Conservation (phyloP, 92 coral and sea anemone genomes). For the Epizoanthus scotinus region DNA sequence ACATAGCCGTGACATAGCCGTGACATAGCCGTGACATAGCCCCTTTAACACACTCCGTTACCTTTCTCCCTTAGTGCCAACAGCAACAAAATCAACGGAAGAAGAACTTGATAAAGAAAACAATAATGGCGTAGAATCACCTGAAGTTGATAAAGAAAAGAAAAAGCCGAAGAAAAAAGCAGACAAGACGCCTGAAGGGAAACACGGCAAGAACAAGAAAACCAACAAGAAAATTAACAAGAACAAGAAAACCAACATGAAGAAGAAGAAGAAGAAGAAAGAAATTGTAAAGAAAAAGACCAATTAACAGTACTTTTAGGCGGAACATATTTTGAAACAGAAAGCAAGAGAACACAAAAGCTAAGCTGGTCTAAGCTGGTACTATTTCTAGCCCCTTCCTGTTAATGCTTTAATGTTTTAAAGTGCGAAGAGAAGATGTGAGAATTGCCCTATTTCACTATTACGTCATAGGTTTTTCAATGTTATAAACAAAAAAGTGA, state of each 20-base stretch:
- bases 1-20: too few relatives aligned
- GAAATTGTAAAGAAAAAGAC: too few relatives aligned
- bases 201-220: not conserved
- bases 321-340: not conserved
- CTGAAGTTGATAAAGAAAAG: slow-evolving; percentile 1
- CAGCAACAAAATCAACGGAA: slow-evolving; percentile 3
- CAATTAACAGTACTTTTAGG: too few relatives aligned
- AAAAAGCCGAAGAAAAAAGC: not conserved
- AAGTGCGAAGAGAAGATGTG: too few relatives aligned
- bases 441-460: too few relatives aligned
- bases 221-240: not conserved
- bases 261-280: too few relatives aligned
- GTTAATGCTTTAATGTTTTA: too few relatives aligned
- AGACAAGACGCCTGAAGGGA: slow-evolving; percentile 1
- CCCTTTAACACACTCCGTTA: not conserved
- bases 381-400: not conserved
- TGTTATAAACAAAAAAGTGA: too few relatives aligned
- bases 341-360: not conserved
- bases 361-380: not conserved
- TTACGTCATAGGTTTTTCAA: too few relatives aligned
- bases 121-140: not conserved
- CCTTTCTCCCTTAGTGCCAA: not conserved
- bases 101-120: slow-evolving; percentile 30
- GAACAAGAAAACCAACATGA: too few relatives aligned
- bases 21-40: too few relatives aligned